Evolutionary conservation across 2,113 vertebrate species (phyloP).

Genomic region (Anser cygnoides): DNA sequence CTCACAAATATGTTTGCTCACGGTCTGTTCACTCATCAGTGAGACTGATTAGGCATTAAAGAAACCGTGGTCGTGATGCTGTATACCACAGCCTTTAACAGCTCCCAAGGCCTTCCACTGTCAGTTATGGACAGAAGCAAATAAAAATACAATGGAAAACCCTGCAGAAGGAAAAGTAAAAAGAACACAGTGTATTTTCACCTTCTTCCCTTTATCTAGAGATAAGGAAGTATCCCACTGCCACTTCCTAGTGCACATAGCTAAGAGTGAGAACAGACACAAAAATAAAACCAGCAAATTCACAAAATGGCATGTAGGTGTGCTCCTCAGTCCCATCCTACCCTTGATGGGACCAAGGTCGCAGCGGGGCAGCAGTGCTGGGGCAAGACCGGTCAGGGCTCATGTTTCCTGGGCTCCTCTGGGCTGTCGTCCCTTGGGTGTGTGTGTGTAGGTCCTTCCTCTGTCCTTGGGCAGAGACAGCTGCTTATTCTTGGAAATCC

Average conservation of each 20-base stretch:
- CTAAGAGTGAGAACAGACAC: background rate
- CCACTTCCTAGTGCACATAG: background rate
- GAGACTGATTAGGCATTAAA: background rate
- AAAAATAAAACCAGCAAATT: background rate
- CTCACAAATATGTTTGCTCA: background rate
- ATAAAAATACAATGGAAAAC: background rate
- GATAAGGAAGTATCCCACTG: background rate
- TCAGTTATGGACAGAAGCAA: background rate
- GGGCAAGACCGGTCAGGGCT: background rate
- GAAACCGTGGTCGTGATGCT: background rate
- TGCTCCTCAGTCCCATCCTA: background rate
- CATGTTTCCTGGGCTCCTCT: rapidly evolving
- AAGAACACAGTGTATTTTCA: background rate
- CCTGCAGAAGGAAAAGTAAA: background rate
- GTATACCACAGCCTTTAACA: background rate
- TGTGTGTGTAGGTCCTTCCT: background rate
- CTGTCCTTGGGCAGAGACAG: background rate
- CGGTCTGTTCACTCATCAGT: rapidly evolving
- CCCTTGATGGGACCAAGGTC: background rate
- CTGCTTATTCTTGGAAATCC: background rate
- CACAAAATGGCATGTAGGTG: background rate
- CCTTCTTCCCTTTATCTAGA: background rate
- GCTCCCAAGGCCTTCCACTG: background rate
- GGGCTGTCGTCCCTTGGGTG: background rate
- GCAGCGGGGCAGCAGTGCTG: background rate